Conservation (phyloP, 1,140 invertebrate species). For the Drosophila auraria region DNA sequence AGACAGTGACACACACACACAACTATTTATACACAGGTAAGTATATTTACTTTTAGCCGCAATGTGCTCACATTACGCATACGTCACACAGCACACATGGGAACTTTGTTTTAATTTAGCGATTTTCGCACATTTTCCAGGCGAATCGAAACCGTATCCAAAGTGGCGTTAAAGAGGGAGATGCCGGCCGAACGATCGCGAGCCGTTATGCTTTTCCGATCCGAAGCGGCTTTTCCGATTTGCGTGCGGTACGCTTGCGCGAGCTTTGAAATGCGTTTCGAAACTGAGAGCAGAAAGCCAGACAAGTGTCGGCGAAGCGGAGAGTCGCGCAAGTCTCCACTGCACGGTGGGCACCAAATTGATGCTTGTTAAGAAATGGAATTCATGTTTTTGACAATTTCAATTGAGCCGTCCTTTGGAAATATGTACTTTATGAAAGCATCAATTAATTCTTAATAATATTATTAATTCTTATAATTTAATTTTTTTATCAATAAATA, state of each 20-base stretch:
- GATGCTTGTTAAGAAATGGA: too few relatives aligned
- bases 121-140: constrained; percentile 48
- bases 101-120: constrained; percentile 44
- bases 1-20: constrained; percentile 36
- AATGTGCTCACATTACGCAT: constrained; percentile 55
- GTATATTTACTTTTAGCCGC: constrained; percentile 34
- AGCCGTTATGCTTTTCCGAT: constrained; percentile 19
- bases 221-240: constrained; percentile 20
- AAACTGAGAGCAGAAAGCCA: constrained; percentile 72
- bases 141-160: constrained; percentile 73
- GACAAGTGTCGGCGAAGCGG: constrained; percentile 54
- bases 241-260: constrained; percentile 41
- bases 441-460: too few relatives aligned
- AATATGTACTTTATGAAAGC: too few relatives aligned
- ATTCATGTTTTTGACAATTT: neutral
- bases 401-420: too few relatives aligned
- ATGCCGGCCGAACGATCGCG: constrained; percentile 45
- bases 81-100: constrained; percentile 30
- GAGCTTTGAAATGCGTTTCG: constrained; percentile 69
- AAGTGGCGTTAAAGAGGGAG: constrained; percentile 24
- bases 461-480: too few relatives aligned
- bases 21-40: constrained; percentile 10
- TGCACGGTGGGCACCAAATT: constrained; percentile 12
- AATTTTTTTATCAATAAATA: too few relatives aligned
- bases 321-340: constrained; percentile 31